Evolutionary conservation across 2,113 vertebrate species (phyloP).

Genomic region (Trogon melanurus): DNA sequence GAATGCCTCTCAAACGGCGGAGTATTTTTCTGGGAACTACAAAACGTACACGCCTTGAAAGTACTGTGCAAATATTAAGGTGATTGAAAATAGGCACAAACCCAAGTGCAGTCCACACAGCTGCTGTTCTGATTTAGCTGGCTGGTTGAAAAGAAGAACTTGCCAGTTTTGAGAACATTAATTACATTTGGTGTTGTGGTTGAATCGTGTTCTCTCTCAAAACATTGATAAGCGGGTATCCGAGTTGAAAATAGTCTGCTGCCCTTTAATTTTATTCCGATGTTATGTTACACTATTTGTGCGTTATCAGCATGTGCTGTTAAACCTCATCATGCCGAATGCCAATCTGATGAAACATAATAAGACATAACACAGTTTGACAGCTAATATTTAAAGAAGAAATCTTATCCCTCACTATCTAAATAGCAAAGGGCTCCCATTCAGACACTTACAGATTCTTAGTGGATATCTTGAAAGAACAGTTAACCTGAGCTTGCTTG

Average conservation of each 20-base stretch:
- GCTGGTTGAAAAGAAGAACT: not conserved
- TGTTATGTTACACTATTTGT: constrained; percentile 25
- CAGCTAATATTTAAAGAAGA: constrained; percentile 57
- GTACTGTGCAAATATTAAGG: not conserved
- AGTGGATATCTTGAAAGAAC: constrained; percentile 7
- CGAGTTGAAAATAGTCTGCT: constrained; percentile 34
- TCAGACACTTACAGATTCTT: constrained; percentile 46
- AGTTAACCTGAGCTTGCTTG: constrained; percentile 18
- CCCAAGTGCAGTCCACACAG: not conserved
- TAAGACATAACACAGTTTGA: constrained; percentile 48
- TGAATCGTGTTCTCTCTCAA: constrained; percentile 24
- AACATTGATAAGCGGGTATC: constrained; percentile 26
- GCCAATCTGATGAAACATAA: constrained; percentile 48
- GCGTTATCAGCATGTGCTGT: constrained; percentile 16
- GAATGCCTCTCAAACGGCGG: constrained; percentile 35
- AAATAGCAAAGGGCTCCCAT: constrained; percentile 51
- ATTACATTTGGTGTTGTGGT: constrained; percentile 20
- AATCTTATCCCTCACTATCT: constrained; percentile 41
- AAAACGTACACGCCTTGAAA: not conserved
- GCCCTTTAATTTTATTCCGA: constrained; percentile 41
- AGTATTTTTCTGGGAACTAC: constrained; percentile 27
- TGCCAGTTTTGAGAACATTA: not conserved
- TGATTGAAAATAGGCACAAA: not conserved
- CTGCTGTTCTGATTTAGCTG: not conserved
- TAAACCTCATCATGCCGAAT: constrained; percentile 54